Evolutionary conservation across 2,797 vertebrate species (phyloP), one percentile per base, ranked within the genome.

Genomic region (Enteromius afrohamiltoni): DNA sequence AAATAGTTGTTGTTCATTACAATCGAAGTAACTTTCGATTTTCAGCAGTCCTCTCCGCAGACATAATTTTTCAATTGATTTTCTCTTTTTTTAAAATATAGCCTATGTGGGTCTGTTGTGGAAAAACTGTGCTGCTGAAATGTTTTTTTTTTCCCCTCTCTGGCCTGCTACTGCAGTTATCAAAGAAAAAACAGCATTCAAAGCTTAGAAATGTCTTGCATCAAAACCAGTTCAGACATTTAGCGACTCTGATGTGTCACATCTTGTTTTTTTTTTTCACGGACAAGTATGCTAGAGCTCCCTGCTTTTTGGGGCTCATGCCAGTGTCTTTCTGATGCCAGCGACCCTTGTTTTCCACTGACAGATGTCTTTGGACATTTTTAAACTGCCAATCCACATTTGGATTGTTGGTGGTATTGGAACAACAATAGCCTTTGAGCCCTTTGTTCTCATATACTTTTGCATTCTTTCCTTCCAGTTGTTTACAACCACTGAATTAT

Each of bases 1-100:
- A 65, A 75, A n/a, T 51, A 13, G 31, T 55, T 67, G 60, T 75
- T 74, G 60, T 75, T 81, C 42, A 60, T 37, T 81, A 67, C 29
- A 64, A 31, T 70, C 16, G 0, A 51, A 55, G 51, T 21, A 42
- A 37, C 17, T 42, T 80, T 31, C 10, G 69, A 51, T 23, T 81
- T 81, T 42, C 76, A 34, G 55, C 37, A 42, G 53, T 34, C 40
- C 47, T 71, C 37, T 70, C 51, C 21, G 1, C 34, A 69, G 65
- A 64, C 29, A 70, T 55, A 17, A 29, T 60, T 81, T 80, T 73
- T 71, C 79, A 80, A 49, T 81, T 0, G 1, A 73, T 13, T 26
- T 34, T 53, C 26, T 55, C 11, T 51, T 21, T 9, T 49, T 31
- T 60, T 7, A 4, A 62, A 47, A 80, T 62, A 70, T 80, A 42